Percentiles rank a stretch among this genome's conserved stretches.
Evolutionary conservation across 2,113 vertebrate species (phyloP).

Genomic region (Python bivittatus): DNA sequence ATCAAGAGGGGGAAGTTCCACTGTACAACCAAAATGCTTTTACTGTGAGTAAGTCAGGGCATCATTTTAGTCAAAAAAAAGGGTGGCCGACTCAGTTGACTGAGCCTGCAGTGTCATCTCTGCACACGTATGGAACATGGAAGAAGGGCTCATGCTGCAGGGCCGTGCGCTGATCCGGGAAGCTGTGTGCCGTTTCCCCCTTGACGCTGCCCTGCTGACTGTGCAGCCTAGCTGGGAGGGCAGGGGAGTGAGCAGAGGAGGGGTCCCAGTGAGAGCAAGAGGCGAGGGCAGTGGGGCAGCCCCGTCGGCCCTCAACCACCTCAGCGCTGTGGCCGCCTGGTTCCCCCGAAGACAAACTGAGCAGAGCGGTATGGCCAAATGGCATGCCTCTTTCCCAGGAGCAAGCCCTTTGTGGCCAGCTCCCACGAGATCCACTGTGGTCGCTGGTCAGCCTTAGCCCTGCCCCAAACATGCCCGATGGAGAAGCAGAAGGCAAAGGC

Average conservation of each 20-base stretch:
- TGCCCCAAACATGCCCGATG: no score
- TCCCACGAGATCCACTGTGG: neutral
- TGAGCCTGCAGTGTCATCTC: neutral
- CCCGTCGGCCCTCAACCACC: neutral
- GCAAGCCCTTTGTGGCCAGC: neutral
- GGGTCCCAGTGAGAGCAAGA: no score
- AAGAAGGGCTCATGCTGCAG: no score
- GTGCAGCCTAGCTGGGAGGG: no score
- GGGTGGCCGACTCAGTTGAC: neutral
- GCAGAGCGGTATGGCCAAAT: neutral
- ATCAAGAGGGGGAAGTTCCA: conserved; percentile 99
- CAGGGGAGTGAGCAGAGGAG: no score
- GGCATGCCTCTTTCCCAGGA: neutral
- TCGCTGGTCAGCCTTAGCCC: no score
- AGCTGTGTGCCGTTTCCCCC: no score
- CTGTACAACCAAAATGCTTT: conserved; percentile 65
- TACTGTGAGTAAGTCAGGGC: neutral
- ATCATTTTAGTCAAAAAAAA: neutral
- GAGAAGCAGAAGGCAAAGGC: no score
- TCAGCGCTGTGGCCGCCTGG: neutral
- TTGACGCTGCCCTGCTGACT: no score
- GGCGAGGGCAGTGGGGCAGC: neutral
- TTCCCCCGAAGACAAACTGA: neutral
- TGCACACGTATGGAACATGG: no score
- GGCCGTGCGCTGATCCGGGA: no score